phyloP scores from a whole-genome alignment of 53 echinoderm and acorn worm genomes.

The Pentamera pediparva region DNA sequence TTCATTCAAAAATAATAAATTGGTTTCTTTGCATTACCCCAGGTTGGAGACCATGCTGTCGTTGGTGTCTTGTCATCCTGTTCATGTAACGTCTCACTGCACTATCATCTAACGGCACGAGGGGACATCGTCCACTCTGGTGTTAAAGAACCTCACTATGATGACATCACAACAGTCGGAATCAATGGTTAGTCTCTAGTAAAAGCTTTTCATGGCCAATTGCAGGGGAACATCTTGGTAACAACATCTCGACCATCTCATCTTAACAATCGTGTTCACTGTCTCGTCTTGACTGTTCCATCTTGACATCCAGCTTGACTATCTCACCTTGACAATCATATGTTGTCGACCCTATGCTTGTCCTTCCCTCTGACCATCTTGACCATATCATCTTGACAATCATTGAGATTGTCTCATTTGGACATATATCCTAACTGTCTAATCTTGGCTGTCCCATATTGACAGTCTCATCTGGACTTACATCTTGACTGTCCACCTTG shows the following conservation, averaged over 20 bases:
- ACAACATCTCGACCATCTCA: too few relatives aligned
- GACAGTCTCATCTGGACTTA: too few relatives aligned
- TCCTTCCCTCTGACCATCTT: too few relatives aligned
- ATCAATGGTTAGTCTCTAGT: conserved; percentile 12
- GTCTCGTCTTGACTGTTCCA: background rate
- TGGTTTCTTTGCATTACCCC: background rate
- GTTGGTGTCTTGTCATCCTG: conserved; percentile 78
- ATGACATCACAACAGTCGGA: background rate
- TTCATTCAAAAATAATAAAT: background rate
- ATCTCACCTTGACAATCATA: background rate
- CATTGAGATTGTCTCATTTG: too few relatives aligned
- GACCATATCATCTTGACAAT: too few relatives aligned
- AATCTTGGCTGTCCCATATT: too few relatives aligned
- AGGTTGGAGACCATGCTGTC: conserved; percentile 78
- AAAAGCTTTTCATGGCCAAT: too few relatives aligned
- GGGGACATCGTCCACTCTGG: conserved; percentile 81
- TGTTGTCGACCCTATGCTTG: too few relatives aligned
- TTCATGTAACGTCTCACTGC: conserved; percentile 82
- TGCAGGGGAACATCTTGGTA: too few relatives aligned
- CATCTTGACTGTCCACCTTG: too few relatives aligned
- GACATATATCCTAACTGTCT: too few relatives aligned
- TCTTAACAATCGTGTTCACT: background rate
- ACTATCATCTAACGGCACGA: conserved; percentile 84
- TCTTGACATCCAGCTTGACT: background rate
- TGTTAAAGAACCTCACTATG: conserved; percentile 22